phyloP scores from a whole-genome alignment of 1,140 invertebrate genomes.

The Helicoverpa zea region DNA sequence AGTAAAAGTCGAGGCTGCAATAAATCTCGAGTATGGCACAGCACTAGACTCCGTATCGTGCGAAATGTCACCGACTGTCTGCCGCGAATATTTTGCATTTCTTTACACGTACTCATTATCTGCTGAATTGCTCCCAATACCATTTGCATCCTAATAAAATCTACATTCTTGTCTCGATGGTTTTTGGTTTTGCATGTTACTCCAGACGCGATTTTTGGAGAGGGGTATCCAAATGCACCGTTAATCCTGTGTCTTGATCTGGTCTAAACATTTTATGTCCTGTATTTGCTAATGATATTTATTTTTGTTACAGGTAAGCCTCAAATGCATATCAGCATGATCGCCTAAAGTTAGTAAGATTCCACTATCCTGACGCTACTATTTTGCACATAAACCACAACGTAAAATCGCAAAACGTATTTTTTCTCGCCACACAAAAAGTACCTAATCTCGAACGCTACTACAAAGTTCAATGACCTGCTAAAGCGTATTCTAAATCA shows the following conservation, averaged over 20 bases:
- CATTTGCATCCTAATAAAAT: neutral
- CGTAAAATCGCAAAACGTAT: neutral
- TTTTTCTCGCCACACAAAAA: neutral
- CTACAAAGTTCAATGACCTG: constrained; percentile 28
- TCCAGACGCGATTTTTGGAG: neutral
- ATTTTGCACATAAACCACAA: neutral
- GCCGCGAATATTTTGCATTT: constrained; percentile 23
- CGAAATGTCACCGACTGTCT: constrained; percentile 37
- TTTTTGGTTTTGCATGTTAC: neutral
- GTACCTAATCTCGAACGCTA: neutral
- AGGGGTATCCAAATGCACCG: no score
- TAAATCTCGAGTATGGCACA: constrained; percentile 6
- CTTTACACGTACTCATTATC: constrained; percentile 21
- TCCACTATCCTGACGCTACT: neutral
- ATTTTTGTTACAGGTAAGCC: constrained; percentile 30
- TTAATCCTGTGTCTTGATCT: no score
- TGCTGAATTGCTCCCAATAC: constrained; percentile 2
- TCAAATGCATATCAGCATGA: neutral
- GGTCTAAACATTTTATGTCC: no score
- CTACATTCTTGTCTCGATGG: neutral
- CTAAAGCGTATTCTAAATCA: constrained; percentile 34
- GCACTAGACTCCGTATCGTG: constrained; percentile 35
- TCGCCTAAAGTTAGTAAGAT: neutral
- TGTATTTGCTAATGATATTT: neutral
- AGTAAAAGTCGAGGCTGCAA: neutral